Evolutionary conservation across 64 coral and sea anemone species (phyloP), one percentile per base, ranked within the genome.

Genomic region (Catalaphyllia jardinei): DNA sequence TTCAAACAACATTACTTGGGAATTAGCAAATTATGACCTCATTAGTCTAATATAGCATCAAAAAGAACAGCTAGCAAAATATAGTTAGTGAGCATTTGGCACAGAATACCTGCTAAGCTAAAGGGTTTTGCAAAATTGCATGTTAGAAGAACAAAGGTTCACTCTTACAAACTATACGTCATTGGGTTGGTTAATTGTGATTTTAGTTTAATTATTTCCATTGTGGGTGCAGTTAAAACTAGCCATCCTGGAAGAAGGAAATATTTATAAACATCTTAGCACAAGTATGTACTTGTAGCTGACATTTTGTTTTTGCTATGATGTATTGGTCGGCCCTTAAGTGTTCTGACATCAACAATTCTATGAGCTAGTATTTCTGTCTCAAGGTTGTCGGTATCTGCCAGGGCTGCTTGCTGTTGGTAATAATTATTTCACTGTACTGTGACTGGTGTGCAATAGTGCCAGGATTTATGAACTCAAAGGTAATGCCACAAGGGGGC

Each of bases 201-300:
- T 57, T 57, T 57, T 2, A 1, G 10, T 35, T 35, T 16, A 13
- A 46, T 4, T 57, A 57, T 15, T 14, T 2, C 54, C 1, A 12
- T 57, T 16, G 54, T 69, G n/a, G 25, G 3, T 25, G 10, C 65
- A 69, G 65, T 20, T n/a, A 69, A 69, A 69, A 60, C 38, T 77
- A 15, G 49, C 27, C 49, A 28, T 55, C n/a, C 14, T 79, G 49
- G 38, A 28, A 59, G 24, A 5, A 29, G 25, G 2, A 51, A 79
- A 54, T 79, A 79, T 79, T 79, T 59, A 29, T 28, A 55, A 57
- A 50, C 77, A 79, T 29, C 77, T 55, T 57, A 18, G 22, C 51
- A 57, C 50, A 57, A 79, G 50, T 25, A 57, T 10, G 25, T 46
- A 59, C 77, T 79, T 79, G 14, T 69, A 10, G 65, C 10, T 69